Conservation (phyloP, 2,797 vertebrate genomes). For the Hirundo rustica region DNA sequence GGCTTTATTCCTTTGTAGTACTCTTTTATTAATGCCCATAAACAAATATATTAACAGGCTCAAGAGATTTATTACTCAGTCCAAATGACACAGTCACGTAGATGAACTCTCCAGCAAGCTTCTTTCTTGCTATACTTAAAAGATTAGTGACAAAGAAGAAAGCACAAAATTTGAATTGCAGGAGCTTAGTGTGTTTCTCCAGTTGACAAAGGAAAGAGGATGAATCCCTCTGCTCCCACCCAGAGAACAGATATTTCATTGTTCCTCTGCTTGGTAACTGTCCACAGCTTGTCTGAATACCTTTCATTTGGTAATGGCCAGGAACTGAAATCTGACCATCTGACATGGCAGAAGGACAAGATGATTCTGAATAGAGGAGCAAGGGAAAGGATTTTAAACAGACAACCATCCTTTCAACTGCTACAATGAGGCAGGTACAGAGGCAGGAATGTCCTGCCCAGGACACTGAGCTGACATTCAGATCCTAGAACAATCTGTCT, state of each 20-base stretch:
- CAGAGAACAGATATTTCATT: slow-evolving; percentile 61
- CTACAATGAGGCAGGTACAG: slow-evolving; percentile 11
- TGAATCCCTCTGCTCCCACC: slow-evolving; percentile 35
- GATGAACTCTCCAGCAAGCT: background rate
- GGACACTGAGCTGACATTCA: background rate
- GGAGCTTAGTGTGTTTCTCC: slow-evolving; percentile 9
- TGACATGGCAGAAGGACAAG: slow-evolving; percentile 57
- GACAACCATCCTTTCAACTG: slow-evolving; percentile 13
- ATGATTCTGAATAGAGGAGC: slow-evolving; percentile 25
- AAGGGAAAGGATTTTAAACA: slow-evolving; percentile 28
- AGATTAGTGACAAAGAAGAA: slow-evolving; percentile 34
- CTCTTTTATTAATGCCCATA: background rate
- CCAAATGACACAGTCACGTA: background rate
- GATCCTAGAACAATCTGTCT: background rate
- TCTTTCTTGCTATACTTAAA: slow-evolving; percentile 22
- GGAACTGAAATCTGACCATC: slow-evolving; percentile 62
- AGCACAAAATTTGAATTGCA: slow-evolving; percentile 20
- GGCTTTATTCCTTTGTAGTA: background rate
- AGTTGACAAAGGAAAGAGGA: slow-evolving; percentile 27
- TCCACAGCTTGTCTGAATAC: background rate
- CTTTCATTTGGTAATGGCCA: slow-evolving; percentile 27
- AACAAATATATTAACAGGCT: background rate
- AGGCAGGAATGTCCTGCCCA: background rate
- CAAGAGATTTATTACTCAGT: slow-evolving; percentile 12
- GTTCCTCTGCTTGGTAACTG: slow-evolving; percentile 20